Base-by-base conservation (phyloP, 2,113 vertebrate species). In the Leucopsar rothschildi region DNA sequence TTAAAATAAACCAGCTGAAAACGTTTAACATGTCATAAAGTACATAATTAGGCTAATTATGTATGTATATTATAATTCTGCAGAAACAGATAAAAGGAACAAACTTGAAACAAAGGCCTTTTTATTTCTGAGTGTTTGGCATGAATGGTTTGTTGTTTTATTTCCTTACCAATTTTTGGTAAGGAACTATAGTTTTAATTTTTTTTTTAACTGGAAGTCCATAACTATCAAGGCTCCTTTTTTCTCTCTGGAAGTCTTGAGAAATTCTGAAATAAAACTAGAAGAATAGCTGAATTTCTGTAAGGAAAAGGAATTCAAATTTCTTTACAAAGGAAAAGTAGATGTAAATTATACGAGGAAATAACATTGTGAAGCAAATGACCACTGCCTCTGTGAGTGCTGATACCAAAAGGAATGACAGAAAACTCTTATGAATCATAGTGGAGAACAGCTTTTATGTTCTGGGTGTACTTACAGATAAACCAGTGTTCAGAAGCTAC, bases 341-440 rank as follows among this genome's bases (percentile, higher is more conserved):
- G 50, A 59, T 94, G 59, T 66, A 83, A 86, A 73, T 90, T 73
- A 45, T 6, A 22, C 75, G 56, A 88, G 59, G 31, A 92, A 77
- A 3, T 77, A 40, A 33, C 80, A 61, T 4, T 65, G 29, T 78
- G 35, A 66, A 88, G 81, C 50, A 86, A 94, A 71, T 76, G 75
- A 77, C 71, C 85, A 66, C 29, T 82, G 45, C 78, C 70, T 94
- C 15, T 76, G 0, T 69, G 70, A 80, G 15, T 61, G 59, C 55
- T 50, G 37, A 33, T 86, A 80, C 28, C 20, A 72, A 80, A 88
- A 73, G 21, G 33, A 90, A 47, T 88, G 37, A 66, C 85, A 94
- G 90, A 92, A 94, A n/a, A 50, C 66, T 77, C 37, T 45, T 83
- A 66, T 92, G 90, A 93, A 73, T 94, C 90, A 69, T 39, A 73